Percentiles rank a stretch among this genome's conserved stretches.
Evolutionary conservation across 2,888 invertebrate genomes (phyloP).

Genomic region (Clistopyga incitator): DNA sequence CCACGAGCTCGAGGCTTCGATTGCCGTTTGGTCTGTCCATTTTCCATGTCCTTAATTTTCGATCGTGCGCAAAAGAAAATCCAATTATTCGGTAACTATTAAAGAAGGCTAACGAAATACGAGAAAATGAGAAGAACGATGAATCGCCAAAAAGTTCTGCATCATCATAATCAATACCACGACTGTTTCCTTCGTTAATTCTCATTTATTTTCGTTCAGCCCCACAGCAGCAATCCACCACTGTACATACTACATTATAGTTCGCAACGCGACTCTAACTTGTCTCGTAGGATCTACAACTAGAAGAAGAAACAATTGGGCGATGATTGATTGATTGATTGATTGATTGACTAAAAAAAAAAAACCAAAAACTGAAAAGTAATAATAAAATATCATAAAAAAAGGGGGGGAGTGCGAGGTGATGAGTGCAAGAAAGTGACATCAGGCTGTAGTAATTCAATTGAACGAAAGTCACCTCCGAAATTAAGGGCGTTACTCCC

Average conservation of each 20-base stretch:
- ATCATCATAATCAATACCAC: neutral
- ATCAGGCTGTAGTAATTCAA: conserved; percentile 21
- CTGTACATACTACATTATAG: conserved; percentile 43
- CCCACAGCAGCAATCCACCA: conserved; percentile 40
- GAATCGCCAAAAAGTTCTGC: neutral
- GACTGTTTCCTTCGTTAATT: neutral
- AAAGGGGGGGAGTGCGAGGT: neutral
- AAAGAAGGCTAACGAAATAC: neutral
- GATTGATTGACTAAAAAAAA: neutral
- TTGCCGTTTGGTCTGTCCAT: neutral
- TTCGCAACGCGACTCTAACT: conserved; percentile 35
- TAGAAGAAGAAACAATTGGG: conserved; percentile 1
- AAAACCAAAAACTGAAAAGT: conserved; percentile 8
- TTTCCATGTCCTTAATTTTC: neutral
- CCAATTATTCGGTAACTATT: neutral
- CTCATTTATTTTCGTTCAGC: conserved; percentile 22
- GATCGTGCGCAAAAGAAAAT: neutral
- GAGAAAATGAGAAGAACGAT: neutral
- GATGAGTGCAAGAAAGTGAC: conserved; percentile 9
- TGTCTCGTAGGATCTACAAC: conserved; percentile 35
- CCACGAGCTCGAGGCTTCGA: neutral
- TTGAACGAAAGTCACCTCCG: neutral
- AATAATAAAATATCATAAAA: conserved; percentile 1
- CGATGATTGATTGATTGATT: conserved; percentile 37
- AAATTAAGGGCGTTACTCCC: neutral